Conservation (phyloP, 2,113 vertebrate species). For the Phocoena sinus region DNA sequence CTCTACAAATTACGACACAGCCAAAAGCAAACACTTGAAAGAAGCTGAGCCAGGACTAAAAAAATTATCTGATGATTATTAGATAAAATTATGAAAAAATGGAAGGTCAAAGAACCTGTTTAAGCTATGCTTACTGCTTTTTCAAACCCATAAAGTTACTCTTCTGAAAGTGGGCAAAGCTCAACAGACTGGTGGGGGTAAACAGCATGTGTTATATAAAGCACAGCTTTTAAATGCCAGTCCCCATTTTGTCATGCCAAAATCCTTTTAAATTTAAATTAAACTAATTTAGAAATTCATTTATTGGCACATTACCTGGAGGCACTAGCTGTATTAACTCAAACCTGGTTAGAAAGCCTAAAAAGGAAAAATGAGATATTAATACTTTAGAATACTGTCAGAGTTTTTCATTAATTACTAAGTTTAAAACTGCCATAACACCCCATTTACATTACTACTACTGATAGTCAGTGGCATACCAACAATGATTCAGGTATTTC, state of each 20-base stretch:
- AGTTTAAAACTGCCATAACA: not conserved
- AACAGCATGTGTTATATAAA: not conserved
- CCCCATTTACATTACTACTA: not conserved
- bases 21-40: not conserved
- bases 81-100: not conserved
- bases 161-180: not conserved
- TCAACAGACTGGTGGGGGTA: not conserved
- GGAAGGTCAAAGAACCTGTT: not conserved
- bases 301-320: conserved; percentile 78
- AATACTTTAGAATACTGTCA: conserved; percentile 31
- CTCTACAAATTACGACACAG: not conserved
- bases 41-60: not conserved
- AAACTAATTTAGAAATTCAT: conserved; percentile 24
- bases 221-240: not conserved
- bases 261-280: conserved; percentile 21
- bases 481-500: not conserved
- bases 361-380: conserved; percentile 54
- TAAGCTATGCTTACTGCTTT: not conserved
- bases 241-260: not conserved
- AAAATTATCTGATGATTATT: not conserved
- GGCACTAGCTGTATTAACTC: conserved; percentile 82
- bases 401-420: conserved; percentile 7
- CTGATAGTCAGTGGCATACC: not conserved
- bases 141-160: not conserved
- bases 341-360: conserved; percentile 81